phyloP scores from a whole-genome alignment of 37 sponge, comb jelly and placozoan species.

The Axinella damicornis region DNA sequence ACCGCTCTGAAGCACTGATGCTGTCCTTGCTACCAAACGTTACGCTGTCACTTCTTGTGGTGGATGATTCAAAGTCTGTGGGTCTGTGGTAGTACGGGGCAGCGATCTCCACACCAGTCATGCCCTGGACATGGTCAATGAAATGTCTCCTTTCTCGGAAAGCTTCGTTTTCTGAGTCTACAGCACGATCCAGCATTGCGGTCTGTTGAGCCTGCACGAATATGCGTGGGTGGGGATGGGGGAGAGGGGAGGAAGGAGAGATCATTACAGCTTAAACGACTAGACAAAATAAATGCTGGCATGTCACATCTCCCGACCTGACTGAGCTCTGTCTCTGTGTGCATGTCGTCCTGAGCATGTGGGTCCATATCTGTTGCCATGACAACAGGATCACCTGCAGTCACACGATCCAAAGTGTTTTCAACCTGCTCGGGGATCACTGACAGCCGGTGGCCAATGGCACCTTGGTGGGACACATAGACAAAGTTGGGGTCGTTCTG shows the following conservation, averaged over 20 bases:
- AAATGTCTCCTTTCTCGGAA: neutral
- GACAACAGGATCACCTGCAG: too few species aligned
- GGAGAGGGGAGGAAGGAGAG: conserved; percentile 8
- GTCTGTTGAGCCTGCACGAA: neutral
- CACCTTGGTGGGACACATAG: conserved; percentile 1
- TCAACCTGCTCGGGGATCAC: conserved; percentile 14
- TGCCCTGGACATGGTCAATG: neutral
- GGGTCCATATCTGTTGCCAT: neutral
- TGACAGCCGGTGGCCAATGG: conserved; percentile 12
- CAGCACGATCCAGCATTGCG: neutral
- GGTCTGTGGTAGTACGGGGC: neutral
- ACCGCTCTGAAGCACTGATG: conserved; percentile 18
- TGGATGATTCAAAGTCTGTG: conserved; percentile 16
- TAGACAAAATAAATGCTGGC: neutral
- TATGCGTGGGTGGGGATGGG: neutral
- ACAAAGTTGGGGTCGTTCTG: conserved; percentile 3
- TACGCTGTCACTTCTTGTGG: conserved; percentile 14
- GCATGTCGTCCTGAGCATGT: neutral
- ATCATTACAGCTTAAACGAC: neutral
- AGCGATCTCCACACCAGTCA: conserved; percentile 9
- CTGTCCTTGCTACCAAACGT: conserved; percentile 40
- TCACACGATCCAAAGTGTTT: too few species aligned
- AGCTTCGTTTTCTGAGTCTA: neutral
- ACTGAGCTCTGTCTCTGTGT: conserved; percentile 8
- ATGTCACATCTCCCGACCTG: neutral